Base-by-base conservation (phyloP, 2,113 vertebrate species). In the Plecotus auritus region DNA sequence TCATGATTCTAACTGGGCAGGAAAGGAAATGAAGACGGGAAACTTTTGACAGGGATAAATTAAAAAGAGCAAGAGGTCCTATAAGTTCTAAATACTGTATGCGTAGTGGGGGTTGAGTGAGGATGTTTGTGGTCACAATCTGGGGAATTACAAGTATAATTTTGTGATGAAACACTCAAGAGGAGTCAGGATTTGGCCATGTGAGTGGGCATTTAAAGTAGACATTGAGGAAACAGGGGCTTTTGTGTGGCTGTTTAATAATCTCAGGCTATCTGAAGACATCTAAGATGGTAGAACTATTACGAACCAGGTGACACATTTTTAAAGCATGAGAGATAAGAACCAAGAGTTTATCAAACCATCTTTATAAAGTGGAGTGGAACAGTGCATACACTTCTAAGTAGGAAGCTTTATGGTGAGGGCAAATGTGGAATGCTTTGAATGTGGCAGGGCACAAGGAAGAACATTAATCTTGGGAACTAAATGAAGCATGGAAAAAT, bases 1-100 rank as follows among this genome's bases (percentile, higher is more conserved):
- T 40, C 37, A 42, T 42, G 70, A 73, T 73, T 73, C 54, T 69
- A 23, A 47, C 47, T 42, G 7, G 11, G 9, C 3, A 70, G 14
- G 17, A 28, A 35, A 51, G 35, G 28, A 37, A 77, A 37, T 13
- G 18, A 61, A 67, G 16, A 30, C 10, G 20, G 9, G 40, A 86
- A 7, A 67, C 32, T 45, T 85, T 26, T 49, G 1, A 47, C 16
- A 64, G 11, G 0, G 4, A 32, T 59, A n/a, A 26, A n/a, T 20
- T 37, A 5, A 40, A 30, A n/a, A 51, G 5, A 35, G 1, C 0
- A 47, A 4, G 12, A 54, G 17, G 7, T 7, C 42, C 3, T 59
- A 5, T 37, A 20, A 72, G 7, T 37, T 47, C 45, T 64, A 45
- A 54, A 67, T 32, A 56, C 54, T 56, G 54, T 56, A 85, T 26